Evolutionary conservation across 2,797 vertebrate species (phyloP).

Genomic region (Taenioides sp.): DNA sequence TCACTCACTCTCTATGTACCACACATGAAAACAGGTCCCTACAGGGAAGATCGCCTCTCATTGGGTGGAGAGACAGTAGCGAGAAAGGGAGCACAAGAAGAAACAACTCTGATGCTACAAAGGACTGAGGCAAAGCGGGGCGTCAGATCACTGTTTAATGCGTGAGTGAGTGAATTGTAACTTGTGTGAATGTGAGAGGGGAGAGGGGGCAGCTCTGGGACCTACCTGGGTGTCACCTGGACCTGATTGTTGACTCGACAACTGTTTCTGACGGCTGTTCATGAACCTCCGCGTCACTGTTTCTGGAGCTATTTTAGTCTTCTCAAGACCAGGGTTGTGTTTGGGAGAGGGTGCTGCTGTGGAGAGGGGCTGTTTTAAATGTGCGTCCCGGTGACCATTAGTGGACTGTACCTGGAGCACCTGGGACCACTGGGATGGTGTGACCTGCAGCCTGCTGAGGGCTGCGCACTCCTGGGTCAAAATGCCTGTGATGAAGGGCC

Average conservation of each 20-base stretch:
- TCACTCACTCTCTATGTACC: conserved; percentile 32
- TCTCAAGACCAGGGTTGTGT: conserved; percentile 28
- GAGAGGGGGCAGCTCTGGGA: conserved; percentile 43
- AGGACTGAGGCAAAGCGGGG: conserved; percentile 48
- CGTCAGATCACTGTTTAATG: conserved; percentile 27
- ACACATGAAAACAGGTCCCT: conserved; percentile 67
- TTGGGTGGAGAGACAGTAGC: conserved; percentile 65
- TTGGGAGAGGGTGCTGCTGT: conserved; percentile 30
- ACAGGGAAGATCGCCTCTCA: conserved; percentile 68
- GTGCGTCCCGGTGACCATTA: conserved; percentile 37
- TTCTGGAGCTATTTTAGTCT: conserved; percentile 34
- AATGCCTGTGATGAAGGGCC: conserved; percentile 86
- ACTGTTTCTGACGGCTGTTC: conserved; percentile 28
- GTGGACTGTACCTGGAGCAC: conserved; percentile 40
- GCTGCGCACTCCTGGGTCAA: conserved; percentile 63
- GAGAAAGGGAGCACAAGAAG: conserved; percentile 52
- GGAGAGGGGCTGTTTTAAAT: conserved; percentile 48
- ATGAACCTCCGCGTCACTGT: conserved; percentile 29
- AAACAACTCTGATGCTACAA: conserved; percentile 64
- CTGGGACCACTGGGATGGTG: conserved; percentile 58
- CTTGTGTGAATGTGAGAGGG: conserved; percentile 34
- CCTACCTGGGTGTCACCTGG: conserved; percentile 45
- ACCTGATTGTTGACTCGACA: conserved; percentile 36
- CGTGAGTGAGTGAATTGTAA: conserved; percentile 36
- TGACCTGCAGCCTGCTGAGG: conserved; percentile 62